phyloP scores from a whole-genome alignment of 2,888 invertebrate species.

The Mimumesa dahlbomi region DNA sequence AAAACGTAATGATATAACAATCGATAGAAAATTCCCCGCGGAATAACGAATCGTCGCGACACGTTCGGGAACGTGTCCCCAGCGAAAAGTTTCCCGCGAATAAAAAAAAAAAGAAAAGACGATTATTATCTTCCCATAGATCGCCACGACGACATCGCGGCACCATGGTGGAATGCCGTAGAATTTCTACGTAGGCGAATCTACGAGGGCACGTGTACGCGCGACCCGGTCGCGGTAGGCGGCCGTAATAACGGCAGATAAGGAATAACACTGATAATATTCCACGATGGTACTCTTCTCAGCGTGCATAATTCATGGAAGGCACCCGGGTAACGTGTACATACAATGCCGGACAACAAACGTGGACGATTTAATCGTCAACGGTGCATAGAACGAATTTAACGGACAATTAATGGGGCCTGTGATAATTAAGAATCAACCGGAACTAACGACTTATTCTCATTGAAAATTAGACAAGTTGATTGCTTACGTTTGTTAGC shows the following conservation, averaged over 20 bases:
- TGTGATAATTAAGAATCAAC: too few relatives aligned
- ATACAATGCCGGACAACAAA: constrained; percentile 26
- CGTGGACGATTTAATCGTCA: constrained; percentile 39
- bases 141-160: constrained; percentile 20
- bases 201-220: constrained; percentile 34
- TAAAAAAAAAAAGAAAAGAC: background rate
- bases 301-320: constrained; percentile 66
- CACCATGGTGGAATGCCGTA: constrained; percentile 43
- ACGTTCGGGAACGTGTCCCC: too few relatives aligned
- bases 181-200: constrained; percentile 53
- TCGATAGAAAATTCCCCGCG: background rate
- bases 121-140: constrained; percentile 17
- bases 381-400: background rate
- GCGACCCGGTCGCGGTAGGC: constrained; percentile 52
- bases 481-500: too few relatives aligned
- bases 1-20: background rate
- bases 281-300: constrained; percentile 44
- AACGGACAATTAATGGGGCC: background rate
- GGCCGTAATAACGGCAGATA: constrained; percentile 60
- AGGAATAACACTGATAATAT: constrained; percentile 62
- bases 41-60: too few relatives aligned
- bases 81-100: background rate
- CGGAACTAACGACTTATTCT: too few relatives aligned
- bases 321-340: constrained; percentile 32
- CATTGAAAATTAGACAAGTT: too few relatives aligned